Evolutionary conservation across 2,888 invertebrate genomes (phyloP).

Genomic region (Euplexia lucipara): DNA sequence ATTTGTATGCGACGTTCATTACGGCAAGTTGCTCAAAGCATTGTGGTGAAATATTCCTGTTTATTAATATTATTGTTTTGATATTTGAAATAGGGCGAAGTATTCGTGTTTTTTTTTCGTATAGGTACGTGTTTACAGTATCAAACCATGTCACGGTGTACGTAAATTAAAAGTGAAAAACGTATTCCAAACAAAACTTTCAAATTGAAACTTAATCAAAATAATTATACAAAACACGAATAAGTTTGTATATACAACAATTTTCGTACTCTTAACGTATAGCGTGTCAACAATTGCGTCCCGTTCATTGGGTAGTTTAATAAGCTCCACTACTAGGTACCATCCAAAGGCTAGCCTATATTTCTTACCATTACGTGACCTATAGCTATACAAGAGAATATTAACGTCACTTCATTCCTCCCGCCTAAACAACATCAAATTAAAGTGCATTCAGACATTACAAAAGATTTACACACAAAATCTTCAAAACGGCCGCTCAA

Average conservation of each 20-base stretch:
- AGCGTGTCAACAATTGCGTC: too few relatives aligned
- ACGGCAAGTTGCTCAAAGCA: conserved; percentile 30
- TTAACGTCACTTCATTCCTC: not conserved
- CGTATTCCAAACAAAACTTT: too few relatives aligned
- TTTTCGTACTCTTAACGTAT: too few relatives aligned
- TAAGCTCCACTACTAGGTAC: not conserved
- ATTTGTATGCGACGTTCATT: conserved; percentile 52
- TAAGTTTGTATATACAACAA: too few relatives aligned
- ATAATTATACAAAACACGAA: too few relatives aligned
- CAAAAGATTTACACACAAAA: conserved; percentile 37
- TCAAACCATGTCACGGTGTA: too few relatives aligned
- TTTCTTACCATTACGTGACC: too few relatives aligned
- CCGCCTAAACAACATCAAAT: conserved; percentile 40
- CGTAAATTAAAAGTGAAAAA: too few relatives aligned
- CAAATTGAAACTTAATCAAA: too few relatives aligned
- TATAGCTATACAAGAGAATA: not conserved
- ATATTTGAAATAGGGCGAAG: conserved; percentile 15
- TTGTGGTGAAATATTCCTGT: conserved; percentile 47
- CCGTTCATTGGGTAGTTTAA: not conserved
- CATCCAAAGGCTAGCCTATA: not conserved
- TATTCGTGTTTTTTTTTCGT: not conserved
- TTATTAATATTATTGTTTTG: conserved; percentile 33
- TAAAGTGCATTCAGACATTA: conserved; percentile 49
- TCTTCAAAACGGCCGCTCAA: conserved; percentile 56
- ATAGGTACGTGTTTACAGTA: too few relatives aligned